Conservation (phyloP, 2,888 invertebrate genomes). For the Toxonevra muliebris region DNA sequence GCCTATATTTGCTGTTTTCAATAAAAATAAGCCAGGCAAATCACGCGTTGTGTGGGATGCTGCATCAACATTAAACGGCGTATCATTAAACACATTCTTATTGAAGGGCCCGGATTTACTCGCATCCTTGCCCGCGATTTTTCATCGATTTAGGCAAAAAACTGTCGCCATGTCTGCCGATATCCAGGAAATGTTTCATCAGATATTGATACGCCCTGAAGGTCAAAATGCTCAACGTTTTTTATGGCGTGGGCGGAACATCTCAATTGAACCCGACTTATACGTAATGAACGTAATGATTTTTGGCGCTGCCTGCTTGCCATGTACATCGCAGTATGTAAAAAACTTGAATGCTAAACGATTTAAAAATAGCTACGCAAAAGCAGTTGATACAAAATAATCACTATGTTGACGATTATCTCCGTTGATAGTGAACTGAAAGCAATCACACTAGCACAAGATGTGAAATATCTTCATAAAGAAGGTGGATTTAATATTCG, state of each 20-base stretch:
- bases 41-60: conserved; percentile 30
- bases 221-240: conserved; percentile 30
- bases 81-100: conserved; percentile 25
- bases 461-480: too few relatives aligned
- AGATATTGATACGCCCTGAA: conserved; percentile 24
- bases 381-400: neutral
- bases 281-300: too few relatives aligned
- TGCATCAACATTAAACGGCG: conserved; percentile 24
- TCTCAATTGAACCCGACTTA: conserved; percentile 15
- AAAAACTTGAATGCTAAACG: conserved; percentile 14
- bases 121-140: conserved; percentile 21
- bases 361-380: conserved; percentile 14
- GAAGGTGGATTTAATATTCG: conserved; percentile 5
- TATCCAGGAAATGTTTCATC: conserved; percentile 31
- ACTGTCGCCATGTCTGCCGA: conserved; percentile 20
- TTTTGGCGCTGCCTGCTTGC: conserved; percentile 20
- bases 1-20: conserved; percentile 13
- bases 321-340: conserved; percentile 24
- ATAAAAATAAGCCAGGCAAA: conserved; percentile 24
- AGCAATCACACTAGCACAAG: too few relatives aligned
- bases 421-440: neutral
- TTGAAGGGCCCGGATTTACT: conserved; percentile 31
- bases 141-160: conserved; percentile 19
- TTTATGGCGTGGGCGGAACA: conserved; percentile 26
- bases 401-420: neutral